These are phyloP conservation scores for Hydra vulgaris DNA, from an alignment of 30 jellyfish, hydroid and myxozoan species.

Conservation along the genomic window DNA sequence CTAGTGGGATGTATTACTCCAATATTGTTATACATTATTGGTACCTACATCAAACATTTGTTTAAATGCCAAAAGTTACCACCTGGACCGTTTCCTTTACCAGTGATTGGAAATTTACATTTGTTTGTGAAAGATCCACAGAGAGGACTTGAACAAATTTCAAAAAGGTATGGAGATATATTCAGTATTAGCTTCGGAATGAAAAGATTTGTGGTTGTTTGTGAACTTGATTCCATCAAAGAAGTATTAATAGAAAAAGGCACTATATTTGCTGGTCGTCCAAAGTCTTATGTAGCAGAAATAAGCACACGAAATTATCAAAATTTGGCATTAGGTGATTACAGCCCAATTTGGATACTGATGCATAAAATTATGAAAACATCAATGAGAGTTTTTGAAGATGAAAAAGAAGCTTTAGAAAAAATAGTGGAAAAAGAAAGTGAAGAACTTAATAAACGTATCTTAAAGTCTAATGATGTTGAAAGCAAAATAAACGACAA, in stretches of 20 bases:
- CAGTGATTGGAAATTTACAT: conserved; percentile 52
- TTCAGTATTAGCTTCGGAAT: conserved; percentile 50
- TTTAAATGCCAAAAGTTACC: conserved; percentile 31
- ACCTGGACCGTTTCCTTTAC: conserved; percentile 73
- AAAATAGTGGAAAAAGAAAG: not conserved
- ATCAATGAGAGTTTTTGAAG: not conserved
- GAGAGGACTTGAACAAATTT: conserved; percentile 14
- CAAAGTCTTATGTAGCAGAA: not conserved
- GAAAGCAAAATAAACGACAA: no score
- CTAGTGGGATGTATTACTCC: not conserved
- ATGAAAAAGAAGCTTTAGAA: not conserved
- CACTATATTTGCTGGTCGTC: not conserved
- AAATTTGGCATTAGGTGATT: not conserved
- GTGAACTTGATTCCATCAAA: not conserved
- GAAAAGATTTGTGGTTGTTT: not conserved
- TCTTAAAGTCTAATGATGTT: not conserved
- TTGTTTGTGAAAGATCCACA: conserved; percentile 25
- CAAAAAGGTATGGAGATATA: conserved; percentile 50
- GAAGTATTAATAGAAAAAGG: not conserved
- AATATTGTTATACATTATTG: not conserved
- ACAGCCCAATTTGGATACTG: not conserved
- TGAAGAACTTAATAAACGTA: not conserved
- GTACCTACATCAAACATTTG: conserved; percentile 25
- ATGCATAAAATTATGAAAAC: not conserved
- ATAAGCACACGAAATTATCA: not conserved